These are phyloP conservation scores for Mormyrus lacerda DNA, from an alignment of 2,113 vertebrate species.

Conservation along the genomic window DNA sequence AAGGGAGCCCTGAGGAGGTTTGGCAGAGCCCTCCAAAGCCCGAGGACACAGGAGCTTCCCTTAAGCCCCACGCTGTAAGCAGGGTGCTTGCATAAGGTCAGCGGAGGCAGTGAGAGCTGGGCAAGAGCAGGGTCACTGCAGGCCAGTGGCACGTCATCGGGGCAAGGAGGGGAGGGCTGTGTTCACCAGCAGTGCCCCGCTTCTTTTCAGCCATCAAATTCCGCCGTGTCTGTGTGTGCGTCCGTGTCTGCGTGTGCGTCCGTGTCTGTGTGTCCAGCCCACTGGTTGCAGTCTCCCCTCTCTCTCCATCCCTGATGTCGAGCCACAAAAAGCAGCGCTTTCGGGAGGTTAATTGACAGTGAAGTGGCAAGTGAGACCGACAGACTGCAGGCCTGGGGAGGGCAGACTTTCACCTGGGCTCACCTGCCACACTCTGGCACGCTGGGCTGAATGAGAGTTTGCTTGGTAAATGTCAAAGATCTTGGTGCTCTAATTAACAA, in stretches of 20 bases:
- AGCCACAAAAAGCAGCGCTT: not conserved
- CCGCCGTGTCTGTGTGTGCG: too few relatives aligned
- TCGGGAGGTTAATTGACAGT: not conserved
- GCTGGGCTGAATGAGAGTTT: not conserved
- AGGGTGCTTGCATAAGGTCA: not conserved
- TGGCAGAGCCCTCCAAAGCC: not conserved
- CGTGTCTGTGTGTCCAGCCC: not conserved
- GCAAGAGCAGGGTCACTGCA: not conserved
- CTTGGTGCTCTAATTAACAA: not conserved
- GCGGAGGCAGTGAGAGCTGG: not conserved
- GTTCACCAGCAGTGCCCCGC: not conserved
- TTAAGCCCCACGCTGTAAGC: not conserved
- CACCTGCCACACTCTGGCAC: not conserved
- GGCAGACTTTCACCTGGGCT: not conserved
- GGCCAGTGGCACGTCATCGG: not conserved
- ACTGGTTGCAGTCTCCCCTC: too few relatives aligned
- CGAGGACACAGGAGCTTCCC: not conserved
- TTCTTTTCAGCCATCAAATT: too few relatives aligned
- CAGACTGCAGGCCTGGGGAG: not conserved
- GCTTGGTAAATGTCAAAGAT: not conserved
- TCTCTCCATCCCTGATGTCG: not conserved
- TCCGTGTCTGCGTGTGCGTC: too few relatives aligned
- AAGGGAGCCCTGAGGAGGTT: slow-evolving; percentile 31
- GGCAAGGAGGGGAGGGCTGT: not conserved
- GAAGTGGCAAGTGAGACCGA: not conserved